Evolutionary conservation across 1,140 invertebrate genomes (phyloP), one percentile per base, ranked within the genome.

Genomic region (Oreohelix idahoensis): DNA sequence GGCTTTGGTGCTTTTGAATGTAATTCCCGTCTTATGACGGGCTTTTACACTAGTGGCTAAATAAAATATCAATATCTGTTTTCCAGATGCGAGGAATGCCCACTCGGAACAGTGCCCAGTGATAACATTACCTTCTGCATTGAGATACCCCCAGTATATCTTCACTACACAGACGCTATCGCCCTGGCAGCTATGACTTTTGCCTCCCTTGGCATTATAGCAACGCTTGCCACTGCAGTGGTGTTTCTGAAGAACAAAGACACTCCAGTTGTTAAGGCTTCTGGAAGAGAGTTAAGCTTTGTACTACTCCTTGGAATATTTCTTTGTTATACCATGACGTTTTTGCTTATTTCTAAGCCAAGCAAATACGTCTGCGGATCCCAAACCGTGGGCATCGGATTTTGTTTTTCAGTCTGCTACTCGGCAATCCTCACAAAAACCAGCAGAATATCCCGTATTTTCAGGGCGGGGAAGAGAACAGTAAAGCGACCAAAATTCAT

Each of bases 401-500:
- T 96, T 0, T 95, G 95, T 81, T 93, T 96, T 71, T 94, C 94
- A 77, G 94, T 96, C 38, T 95, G 95, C 86, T 96, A 96, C 89
- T 94, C 95, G 45, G 95, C 96, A 53, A 95, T 96, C 83, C 93
- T 96, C 42, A 96, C 95, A 39, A 96, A 96, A 93, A 96, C 96
- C 1, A 96, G 96, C 92, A 92, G 96, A 45, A 95, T 96, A 74
- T 95, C 95, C 4, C 91, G 96, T 79, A 96, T 96, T 74, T 96
- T 96, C 89, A 94, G 95, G 90, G 93, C 94, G 10, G 94, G 95
- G 2, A 97, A 96, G 90, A 95, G 96, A 83, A 97, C 97, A 17
- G 96, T 97, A 0, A 96, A 96, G 89, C 93, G 97, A 83, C 97
- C 97, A 11, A 96, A 95, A 35, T 97, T 98, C 91, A 98, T 98